A percentile compares a stretch with the other conserved stretches of the same genome.
Evolutionary conservation across 2,113 vertebrate species (phyloP).

Genomic region (Balaeniceps rex): DNA sequence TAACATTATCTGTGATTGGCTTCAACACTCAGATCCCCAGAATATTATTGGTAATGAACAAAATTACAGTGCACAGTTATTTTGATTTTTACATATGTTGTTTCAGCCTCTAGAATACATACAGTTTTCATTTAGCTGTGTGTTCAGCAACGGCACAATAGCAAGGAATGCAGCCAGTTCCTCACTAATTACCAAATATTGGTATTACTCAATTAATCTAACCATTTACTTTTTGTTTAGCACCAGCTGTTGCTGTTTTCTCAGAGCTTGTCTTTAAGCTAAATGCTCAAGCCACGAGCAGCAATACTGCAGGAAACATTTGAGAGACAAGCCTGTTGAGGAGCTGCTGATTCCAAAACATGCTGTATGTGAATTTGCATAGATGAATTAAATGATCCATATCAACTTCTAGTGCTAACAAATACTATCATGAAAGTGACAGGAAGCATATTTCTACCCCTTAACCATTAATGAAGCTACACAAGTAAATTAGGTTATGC

Average conservation of each 20-base stretch:
- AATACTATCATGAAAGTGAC: slow-evolving; percentile 61
- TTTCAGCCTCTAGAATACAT: not conserved
- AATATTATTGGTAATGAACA: not conserved
- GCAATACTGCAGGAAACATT: slow-evolving; percentile 9
- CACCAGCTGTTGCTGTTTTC: slow-evolving; percentile 38
- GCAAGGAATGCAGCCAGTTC: not conserved
- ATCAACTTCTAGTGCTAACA: slow-evolving; percentile 46
- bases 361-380: slow-evolving; percentile 32
- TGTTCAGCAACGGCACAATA: not conserved
- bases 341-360: slow-evolving; percentile 1
- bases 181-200: not conserved
- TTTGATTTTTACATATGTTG: not conserved
- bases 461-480: slow-evolving; percentile 75
- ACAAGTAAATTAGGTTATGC: slow-evolving; percentile 69
- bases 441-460: slow-evolving; percentile 63
- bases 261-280: slow-evolving; percentile 5
- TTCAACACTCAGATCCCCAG: not conserved
- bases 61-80: not conserved
- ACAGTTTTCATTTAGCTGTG: not conserved
- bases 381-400: slow-evolving; percentile 52
- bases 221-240: not conserved
- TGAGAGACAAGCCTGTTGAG: not conserved
- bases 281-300: not conserved
- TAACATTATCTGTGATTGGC: not conserved
- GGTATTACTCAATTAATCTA: not conserved